Conservation (phyloP, 2,113 vertebrate species). For the Kryptolebias marmoratus region DNA sequence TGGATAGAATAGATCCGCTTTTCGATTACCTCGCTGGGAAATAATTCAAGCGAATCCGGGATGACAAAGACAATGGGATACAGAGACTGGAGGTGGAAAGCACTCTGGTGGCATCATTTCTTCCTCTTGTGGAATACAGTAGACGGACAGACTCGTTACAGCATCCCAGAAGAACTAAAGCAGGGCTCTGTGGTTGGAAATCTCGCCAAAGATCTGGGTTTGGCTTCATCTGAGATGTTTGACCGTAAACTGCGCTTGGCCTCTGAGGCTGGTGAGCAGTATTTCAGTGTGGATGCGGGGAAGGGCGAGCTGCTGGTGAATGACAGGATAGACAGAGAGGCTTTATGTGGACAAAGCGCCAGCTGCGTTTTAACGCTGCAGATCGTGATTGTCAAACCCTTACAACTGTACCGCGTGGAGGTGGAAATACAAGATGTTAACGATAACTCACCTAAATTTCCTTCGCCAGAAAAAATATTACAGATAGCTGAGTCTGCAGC, state of each 20-base stretch:
- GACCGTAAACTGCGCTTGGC: conserved; percentile 80
- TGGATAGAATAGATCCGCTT: conserved; percentile 9
- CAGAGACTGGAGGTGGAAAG: conserved; percentile 66
- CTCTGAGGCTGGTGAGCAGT: conserved; percentile 77
- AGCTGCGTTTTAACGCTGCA: conserved; percentile 82
- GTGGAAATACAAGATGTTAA: conserved; percentile 86
- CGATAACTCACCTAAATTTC: conserved; percentile 81
- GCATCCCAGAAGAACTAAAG: conserved; percentile 78
- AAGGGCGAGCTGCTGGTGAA: conserved; percentile 83
- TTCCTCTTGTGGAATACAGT: conserved; percentile 74
- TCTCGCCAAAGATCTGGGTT: conserved; percentile 82
- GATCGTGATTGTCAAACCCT: conserved; percentile 81
- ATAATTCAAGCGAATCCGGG: conserved; percentile 6
- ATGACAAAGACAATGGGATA: conserved; percentile 70
- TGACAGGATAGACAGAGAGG: conserved; percentile 86
- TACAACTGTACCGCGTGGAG: conserved; percentile 81
- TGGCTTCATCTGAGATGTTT: conserved; percentile 75
- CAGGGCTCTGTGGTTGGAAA: conserved; percentile 81
- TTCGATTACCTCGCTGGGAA: conserved; percentile 25
- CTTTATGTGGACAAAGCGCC: conserved; percentile 80
- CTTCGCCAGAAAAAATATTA: conserved; percentile 32
- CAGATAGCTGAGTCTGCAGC: conserved; percentile 76
- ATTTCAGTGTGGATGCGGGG: conserved; percentile 80
- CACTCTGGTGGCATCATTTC: conserved; percentile 61
- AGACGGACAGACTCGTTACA: conserved; percentile 75